Evolutionary conservation across 1,140 invertebrate genomes (phyloP).

Genomic region (Papilio polyxenes): DNA sequence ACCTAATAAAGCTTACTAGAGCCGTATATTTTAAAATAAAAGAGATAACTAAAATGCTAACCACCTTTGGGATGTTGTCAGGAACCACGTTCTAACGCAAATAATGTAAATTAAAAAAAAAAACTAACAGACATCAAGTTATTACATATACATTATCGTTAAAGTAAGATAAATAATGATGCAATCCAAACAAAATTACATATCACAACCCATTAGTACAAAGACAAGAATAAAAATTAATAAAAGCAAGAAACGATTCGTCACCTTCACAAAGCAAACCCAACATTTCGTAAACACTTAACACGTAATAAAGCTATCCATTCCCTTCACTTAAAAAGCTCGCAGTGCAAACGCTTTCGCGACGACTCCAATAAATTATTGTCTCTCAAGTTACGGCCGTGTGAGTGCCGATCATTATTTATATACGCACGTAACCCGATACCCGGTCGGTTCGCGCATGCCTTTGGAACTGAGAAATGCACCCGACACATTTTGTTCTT

Average conservation of each 20-base stretch:
- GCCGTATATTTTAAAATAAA: neutral
- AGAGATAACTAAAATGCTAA: neutral
- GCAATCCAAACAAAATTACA: neutral
- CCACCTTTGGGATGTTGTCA: too few species aligned
- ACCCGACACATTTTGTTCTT: constrained; percentile 6
- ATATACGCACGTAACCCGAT: constrained; percentile 32
- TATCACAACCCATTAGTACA: neutral
- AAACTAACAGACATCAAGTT: neutral
- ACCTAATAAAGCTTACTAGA: neutral
- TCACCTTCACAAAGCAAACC: neutral
- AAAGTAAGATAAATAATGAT: neutral
- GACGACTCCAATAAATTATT: constrained; percentile 31
- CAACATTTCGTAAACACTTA: constrained; percentile 29
- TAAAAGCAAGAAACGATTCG: constrained; percentile 4
- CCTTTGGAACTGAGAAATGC: constrained; percentile 6
- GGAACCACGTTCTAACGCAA: too few species aligned
- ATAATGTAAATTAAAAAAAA: neutral
- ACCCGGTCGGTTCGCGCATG: neutral
- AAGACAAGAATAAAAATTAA: constrained; percentile 5
- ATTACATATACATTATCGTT: neutral
- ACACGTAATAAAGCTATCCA: constrained; percentile 34
- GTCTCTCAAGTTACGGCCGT: constrained; percentile 32
- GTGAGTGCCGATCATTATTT: constrained; percentile 38
- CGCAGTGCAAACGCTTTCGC: constrained; percentile 30
- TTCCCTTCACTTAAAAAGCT: constrained; percentile 32